Evolutionary conservation across 1,140 invertebrate genomes (phyloP).

Genomic region (Arctopsyche grandis): DNA sequence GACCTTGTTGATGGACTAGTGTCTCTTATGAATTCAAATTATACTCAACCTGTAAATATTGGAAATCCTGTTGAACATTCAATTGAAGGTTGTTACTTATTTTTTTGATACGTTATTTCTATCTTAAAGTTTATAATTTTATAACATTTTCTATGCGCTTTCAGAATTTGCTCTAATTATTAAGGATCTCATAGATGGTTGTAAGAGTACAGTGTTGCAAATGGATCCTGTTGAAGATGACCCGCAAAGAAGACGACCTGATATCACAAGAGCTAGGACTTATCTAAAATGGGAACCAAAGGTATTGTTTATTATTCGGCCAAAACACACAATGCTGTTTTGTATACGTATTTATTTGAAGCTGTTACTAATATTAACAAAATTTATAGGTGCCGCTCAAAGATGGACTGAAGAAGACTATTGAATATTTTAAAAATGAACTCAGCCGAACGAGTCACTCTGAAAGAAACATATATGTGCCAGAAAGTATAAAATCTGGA

Average conservation of each 20-base stretch:
- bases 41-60: slow-evolving; percentile 92
- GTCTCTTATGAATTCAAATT: slow-evolving; percentile 93
- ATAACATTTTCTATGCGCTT: slow-evolving; percentile 52
- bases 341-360: slow-evolving; percentile 12
- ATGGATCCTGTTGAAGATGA: slow-evolving; percentile 92
- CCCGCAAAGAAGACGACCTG: slow-evolving; percentile 92
- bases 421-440: slow-evolving; percentile 92
- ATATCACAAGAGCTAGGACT: slow-evolving; percentile 89
- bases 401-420: slow-evolving; percentile 87
- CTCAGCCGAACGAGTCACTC: slow-evolving; percentile 72
- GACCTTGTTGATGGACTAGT: slow-evolving; percentile 97
- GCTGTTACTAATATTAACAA: not conserved
- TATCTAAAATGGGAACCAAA: slow-evolving; percentile 95
- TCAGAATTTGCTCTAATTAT: slow-evolving; percentile 95
- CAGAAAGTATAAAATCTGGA: slow-evolving; percentile 48
- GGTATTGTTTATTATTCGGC: slow-evolving; percentile 68
- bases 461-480: slow-evolving; percentile 56
- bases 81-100: slow-evolving; percentile 78
- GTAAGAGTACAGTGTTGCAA: slow-evolving; percentile 84
- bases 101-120: not conserved
- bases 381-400: slow-evolving; percentile 76
- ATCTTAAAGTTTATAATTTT: not conserved
- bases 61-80: slow-evolving; percentile 99
- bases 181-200: slow-evolving; percentile 82
- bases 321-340: too few species aligned